Evolutionary conservation across 2,797 vertebrate genomes (phyloP), one percentile per base, ranked within the genome.

Genomic region (Danionella dracula): DNA sequence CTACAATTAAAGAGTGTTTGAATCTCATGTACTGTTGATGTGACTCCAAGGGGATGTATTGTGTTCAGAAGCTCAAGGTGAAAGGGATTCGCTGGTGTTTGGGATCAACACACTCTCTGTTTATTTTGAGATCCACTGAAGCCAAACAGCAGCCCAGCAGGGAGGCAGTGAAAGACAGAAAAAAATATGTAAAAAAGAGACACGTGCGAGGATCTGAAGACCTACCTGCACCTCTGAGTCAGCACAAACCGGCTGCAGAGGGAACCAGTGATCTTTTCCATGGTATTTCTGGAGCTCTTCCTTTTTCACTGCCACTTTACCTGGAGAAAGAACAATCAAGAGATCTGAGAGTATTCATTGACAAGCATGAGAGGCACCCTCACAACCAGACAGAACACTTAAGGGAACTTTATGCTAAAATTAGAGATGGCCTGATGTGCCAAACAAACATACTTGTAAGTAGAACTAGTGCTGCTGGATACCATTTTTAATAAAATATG

Each of bases 221-320:
- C 92, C 87, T 72, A 99, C 97, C 95, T 99, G 97, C 75, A 99
- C 97, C 81, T 99, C 97, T 2, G 96, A 99, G 88, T 99, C 95
- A 8, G 95, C 97, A 8, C 96, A 94, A 78, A 99, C 94, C 5
- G 95, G 93, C 65, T 98, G 96, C 8, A 99, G 89, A 79, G 92
- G 95, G 86, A 99, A 99, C 96, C 97, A 99, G 38, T 95, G 97
- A 87, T 99, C 97, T 89, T 95, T 94, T 75, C 96, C 95, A 17
- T 98, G 94, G 75, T 99, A 98, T 75, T 95, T 98, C 82, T 94
- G 95, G 73, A 99, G 81, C 79, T 99, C 96, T 75, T 99, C 97
- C 65, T 97, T 98, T 86, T 94, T 89, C 76, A 99, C 96, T 1
- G 97, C 95, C 49, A 99, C 97, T 78, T 99, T 99, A 50, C 96